A percentile compares a stretch with the other conserved stretches of the same genome.
These are phyloP conservation scores for Drosophila limbata DNA, from an alignment of 2,888 invertebrate species.

Conservation along the genomic window DNA sequence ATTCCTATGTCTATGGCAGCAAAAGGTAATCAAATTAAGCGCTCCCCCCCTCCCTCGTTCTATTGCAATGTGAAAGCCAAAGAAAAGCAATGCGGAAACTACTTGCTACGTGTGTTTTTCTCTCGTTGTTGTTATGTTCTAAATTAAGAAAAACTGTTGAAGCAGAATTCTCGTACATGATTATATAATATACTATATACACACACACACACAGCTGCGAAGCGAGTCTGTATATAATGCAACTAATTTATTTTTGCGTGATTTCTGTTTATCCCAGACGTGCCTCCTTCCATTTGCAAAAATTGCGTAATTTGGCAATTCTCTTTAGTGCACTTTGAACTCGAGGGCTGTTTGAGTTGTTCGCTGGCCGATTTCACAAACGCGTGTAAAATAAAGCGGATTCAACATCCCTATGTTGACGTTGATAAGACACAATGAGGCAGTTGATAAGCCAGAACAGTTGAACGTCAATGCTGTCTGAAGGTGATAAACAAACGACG, in stretches of 20 bases:
- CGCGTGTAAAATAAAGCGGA: conserved; percentile 6
- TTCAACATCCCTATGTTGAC: conserved; percentile 1
- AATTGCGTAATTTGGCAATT: conserved; percentile 42
- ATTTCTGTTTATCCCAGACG: conserved; percentile 39
- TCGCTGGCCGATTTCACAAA: not conserved
- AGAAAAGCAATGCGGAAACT: conserved; percentile 32
- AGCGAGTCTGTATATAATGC: conserved; percentile 14
- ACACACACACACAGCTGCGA: conserved; percentile 1
- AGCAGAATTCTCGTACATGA: conserved; percentile 2
- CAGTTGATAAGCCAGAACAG: conserved; percentile 44
- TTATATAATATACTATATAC: conserved; percentile 9
- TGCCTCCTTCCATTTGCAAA: conserved; percentile 33
- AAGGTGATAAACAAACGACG: conserved; percentile 57
- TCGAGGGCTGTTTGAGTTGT: conserved; percentile 2
- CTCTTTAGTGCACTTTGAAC: conserved; percentile 9
- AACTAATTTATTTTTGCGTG: conserved; percentile 49
- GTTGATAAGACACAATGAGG: conserved; percentile 36
- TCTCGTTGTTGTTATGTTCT: conserved; percentile 25
- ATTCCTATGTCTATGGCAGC: conserved; percentile 21
- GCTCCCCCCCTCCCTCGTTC: not conserved
- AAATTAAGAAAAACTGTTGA: conserved; percentile 34
- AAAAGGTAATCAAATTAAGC: conserved; percentile 28
- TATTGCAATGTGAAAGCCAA: not conserved
- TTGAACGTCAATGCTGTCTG: conserved; percentile 53
- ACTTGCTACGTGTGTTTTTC: conserved; percentile 6